Conservation (phyloP, 1,140 invertebrate species). For the Stegodyphus mimosarum region DNA sequence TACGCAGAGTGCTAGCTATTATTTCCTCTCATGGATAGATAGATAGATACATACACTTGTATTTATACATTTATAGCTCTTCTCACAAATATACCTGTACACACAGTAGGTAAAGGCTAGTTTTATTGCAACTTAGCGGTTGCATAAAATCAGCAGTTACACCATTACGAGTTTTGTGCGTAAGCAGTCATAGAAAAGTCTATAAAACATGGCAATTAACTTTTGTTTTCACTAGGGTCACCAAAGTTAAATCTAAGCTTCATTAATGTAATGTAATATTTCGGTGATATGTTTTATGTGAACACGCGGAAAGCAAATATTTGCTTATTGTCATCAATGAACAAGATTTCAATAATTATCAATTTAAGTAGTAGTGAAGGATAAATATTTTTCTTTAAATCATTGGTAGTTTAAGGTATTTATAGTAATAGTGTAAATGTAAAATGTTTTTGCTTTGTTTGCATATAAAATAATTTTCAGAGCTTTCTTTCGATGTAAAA, state of each 20-base stretch:
- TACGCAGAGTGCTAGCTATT: constrained; percentile 6
- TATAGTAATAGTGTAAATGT: too few relatives aligned
- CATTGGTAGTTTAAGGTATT: too few relatives aligned
- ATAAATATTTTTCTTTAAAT: too few relatives aligned
- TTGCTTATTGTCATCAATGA: too few relatives aligned
- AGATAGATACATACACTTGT: not conserved
- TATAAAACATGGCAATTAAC: constrained; percentile 45
- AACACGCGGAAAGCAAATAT: too few relatives aligned
- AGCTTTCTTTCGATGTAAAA: too few relatives aligned
- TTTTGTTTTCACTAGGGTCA: constrained; percentile 21
- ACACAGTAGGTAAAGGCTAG: constrained; percentile 25
- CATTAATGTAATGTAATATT: too few relatives aligned
- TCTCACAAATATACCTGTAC: constrained; percentile 47
- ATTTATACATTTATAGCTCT: constrained; percentile 5
- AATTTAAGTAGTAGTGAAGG: too few relatives aligned
- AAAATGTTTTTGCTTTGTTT: too few relatives aligned
- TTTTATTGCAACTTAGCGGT: constrained; percentile 7
- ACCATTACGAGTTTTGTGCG: constrained; percentile 39
- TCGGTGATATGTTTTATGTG: too few relatives aligned
- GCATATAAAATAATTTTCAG: too few relatives aligned
- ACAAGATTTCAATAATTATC: too few relatives aligned
- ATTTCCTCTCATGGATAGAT: constrained; percentile 26
- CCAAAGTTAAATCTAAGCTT: not conserved
- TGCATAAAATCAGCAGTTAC: constrained; percentile 25
- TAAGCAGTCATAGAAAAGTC: constrained; percentile 53